Percentiles rank a stretch among this genome's conserved stretches.
Evolutionary conservation across 2,797 vertebrate species (phyloP).

Genomic region (Periophthalmus magnuspinnatus): DNA sequence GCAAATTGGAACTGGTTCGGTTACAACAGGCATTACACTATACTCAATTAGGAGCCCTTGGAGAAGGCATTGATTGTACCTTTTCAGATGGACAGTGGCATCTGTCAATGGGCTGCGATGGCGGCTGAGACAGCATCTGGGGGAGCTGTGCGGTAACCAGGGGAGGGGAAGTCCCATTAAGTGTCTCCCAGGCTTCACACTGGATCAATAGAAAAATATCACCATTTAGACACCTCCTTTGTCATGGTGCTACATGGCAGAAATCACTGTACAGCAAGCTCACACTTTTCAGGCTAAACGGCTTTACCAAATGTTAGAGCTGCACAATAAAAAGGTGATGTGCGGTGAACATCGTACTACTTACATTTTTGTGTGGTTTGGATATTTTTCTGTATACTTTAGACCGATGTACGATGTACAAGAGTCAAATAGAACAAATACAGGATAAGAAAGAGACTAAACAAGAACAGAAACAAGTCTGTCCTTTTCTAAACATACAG

Average conservation of each 20-base stretch:
- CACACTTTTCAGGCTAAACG: constrained; percentile 1
- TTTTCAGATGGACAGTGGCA: constrained; percentile 88
- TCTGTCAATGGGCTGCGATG: constrained; percentile 71
- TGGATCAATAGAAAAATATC: constrained; percentile 75
- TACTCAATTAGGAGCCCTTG: constrained; percentile 58
- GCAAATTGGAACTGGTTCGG: constrained; percentile 45
- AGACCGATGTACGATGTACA: not conserved
- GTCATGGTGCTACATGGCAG: constrained; percentile 20
- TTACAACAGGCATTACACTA: constrained; percentile 53
- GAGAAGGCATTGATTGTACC: constrained; percentile 77
- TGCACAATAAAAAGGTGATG: not conserved
- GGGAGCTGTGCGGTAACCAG: constrained; percentile 70
- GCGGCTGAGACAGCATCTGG: constrained; percentile 76
- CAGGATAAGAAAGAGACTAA: not conserved
- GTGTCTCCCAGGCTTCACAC: constrained; percentile 77
- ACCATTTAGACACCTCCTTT: constrained; percentile 50
- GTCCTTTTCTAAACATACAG: not conserved
- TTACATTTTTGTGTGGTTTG: not conserved
- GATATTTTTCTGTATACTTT: not conserved
- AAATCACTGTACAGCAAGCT: not conserved
- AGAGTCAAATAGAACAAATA: not conserved
- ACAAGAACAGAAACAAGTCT: not conserved
- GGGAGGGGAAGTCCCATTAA: constrained; percentile 73
- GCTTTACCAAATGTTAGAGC: constrained; percentile 1
- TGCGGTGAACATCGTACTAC: not conserved